Conservation (phyloP, 35 echinoderm and acorn worm genomes). For the Heliocidaris erythrogramma region DNA sequence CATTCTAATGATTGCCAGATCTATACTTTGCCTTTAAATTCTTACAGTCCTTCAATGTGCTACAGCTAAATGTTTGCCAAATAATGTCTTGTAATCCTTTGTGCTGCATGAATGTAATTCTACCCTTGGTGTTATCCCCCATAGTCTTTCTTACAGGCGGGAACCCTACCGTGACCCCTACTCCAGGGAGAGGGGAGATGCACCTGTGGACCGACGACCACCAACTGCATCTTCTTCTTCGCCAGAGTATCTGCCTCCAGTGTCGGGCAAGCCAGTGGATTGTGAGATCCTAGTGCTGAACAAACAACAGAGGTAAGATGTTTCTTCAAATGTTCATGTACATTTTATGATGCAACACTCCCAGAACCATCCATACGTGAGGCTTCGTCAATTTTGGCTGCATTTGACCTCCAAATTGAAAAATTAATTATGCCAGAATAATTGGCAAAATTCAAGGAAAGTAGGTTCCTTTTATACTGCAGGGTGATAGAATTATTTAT, state of each 20-base stretch:
- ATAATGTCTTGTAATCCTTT: background rate
- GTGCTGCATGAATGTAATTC: conserved; percentile 25
- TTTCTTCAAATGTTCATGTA: too few species aligned
- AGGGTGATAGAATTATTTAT: too few species aligned
- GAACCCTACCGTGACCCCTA: conserved; percentile 57
- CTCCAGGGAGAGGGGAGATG: conserved; percentile 44
- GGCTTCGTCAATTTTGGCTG: too few species aligned
- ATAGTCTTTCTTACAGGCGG: conserved; percentile 49
- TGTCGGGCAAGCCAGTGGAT: conserved; percentile 63
- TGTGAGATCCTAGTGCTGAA: conserved; percentile 75
- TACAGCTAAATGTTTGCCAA: background rate
- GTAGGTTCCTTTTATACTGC: too few species aligned
- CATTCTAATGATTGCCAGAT: background rate
- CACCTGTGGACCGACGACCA: background rate
- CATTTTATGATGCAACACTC: too few species aligned
- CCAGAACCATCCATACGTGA: too few species aligned
- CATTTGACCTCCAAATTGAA: too few species aligned
- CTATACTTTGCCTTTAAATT: background rate
- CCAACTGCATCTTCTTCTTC: conserved; percentile 1
- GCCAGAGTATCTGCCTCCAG: background rate
- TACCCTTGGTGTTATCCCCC: background rate
- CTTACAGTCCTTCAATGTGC: background rate
- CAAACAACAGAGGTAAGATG: conserved; percentile 73
- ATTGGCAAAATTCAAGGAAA: too few species aligned
- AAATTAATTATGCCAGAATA: too few species aligned